A percentile compares a stretch with the other conserved stretches of the same genome.
Conservation (phyloP, 2,888 invertebrate genomes). For the Steinernema carpocapsae region DNA sequence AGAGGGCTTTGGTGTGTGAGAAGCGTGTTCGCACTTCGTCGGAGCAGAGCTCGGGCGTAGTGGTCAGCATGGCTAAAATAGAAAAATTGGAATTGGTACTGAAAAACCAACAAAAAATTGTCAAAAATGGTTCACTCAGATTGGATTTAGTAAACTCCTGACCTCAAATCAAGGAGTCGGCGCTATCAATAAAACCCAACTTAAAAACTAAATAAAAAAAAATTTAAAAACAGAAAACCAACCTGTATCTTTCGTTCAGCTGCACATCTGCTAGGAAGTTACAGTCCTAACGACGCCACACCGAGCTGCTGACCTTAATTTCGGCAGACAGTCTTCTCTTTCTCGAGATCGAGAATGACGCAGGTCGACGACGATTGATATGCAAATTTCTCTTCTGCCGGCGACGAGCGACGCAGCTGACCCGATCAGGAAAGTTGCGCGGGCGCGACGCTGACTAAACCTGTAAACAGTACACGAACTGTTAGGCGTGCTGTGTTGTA, state of each 20-base stretch:
- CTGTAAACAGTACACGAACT: conserved; percentile 12
- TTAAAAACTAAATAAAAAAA: background rate
- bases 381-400: background rate
- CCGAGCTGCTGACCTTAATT: background rate
- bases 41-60: conserved; percentile 56
- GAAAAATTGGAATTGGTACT: background rate
- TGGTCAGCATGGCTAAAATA: conserved; percentile 40
- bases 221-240: background rate
- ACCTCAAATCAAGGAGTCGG: background rate
- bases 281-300: no score
- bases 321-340: background rate
- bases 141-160: background rate
- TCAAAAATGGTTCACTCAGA: background rate
- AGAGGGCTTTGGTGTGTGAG: conserved; percentile 67
- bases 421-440: conserved; percentile 20
- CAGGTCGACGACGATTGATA: background rate
- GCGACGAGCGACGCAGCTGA: background rate
- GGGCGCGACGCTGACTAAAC: no score
- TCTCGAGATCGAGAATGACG: conserved; percentile 27
- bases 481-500: background rate
- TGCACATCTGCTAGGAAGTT: background rate
- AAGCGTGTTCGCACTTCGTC: conserved; percentile 65
- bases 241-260: background rate
- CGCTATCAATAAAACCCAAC: background rate
- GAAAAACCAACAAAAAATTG: background rate